phyloP scores from a whole-genome alignment of 1,140 invertebrate species.

The Leptoteleia sp. region DNA sequence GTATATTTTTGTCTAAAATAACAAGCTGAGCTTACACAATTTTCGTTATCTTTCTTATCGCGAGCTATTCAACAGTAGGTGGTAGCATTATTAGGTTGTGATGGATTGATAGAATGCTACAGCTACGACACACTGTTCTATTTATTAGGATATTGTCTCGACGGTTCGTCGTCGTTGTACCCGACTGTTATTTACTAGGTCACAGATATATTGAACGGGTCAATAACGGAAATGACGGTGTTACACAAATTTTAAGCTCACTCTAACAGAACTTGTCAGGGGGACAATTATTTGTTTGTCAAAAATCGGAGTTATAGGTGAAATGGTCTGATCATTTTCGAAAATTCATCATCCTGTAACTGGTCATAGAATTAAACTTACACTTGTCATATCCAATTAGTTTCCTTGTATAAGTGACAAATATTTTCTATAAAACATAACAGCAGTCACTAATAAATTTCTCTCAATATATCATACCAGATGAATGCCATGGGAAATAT shows the following conservation, averaged over 20 bases:
- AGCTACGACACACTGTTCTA: constrained; percentile 57
- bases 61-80: constrained; percentile 27
- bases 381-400: too few relatives aligned
- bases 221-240: constrained; percentile 52
- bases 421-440: too few relatives aligned
- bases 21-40: constrained; percentile 1
- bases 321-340: background rate
- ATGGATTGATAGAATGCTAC: constrained; percentile 59
- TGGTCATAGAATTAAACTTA: background rate
- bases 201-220: constrained; percentile 47
- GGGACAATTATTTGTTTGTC: constrained; percentile 23
- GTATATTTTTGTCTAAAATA: constrained; percentile 1
- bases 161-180: constrained; percentile 40
- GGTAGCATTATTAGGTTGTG: constrained; percentile 56
- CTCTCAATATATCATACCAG: too few relatives aligned
- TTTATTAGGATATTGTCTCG: constrained; percentile 61
- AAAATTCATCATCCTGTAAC: background rate
- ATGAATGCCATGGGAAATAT: too few relatives aligned
- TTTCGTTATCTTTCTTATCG: constrained; percentile 11
- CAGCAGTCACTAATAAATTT: too few relatives aligned
- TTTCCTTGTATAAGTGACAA: too few relatives aligned
- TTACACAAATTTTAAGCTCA: constrained; percentile 55
- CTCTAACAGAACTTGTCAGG: constrained; percentile 13
- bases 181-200: constrained; percentile 57
- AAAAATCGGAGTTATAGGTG: constrained; percentile 11